Evolutionary conservation across 2,113 vertebrate genomes (phyloP), one percentile per base, ranked within the genome.

Genomic region (Lycaon pictus): DNA sequence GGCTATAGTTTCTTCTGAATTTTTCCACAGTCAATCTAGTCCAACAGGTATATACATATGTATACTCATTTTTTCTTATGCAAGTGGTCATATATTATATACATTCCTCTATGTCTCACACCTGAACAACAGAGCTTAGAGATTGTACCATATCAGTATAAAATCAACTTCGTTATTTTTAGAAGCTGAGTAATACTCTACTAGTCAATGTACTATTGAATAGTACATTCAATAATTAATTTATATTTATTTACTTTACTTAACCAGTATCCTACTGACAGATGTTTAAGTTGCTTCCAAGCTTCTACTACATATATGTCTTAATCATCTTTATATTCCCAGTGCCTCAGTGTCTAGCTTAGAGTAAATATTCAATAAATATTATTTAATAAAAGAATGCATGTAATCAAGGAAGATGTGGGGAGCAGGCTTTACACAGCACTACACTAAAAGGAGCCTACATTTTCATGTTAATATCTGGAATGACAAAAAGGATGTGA

Each of bases 381-480:
- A n/a, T 35, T 87, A 16, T 67, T 94, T 94, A 83, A 92, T 55
- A 63, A 79, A 93, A 81, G 23, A 93, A 74, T 84, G 37, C 80
- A 63, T 23, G 43, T 71, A 32, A 17, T 32, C 62, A 63, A 7
- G 29, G 43, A 95, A 20, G 27, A 86, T 58, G 19, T 62, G 5
- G 19, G 43, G 4, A 74, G 43, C 15, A 58, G 29, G 19, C 19
- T 48, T 65, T 72, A 90, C 85, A 11, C 19, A 86, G 55, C 32
- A 60, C 87, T 53, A 95, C 11, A 89, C 43, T 74, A 93, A 84
- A 93, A 55, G 60, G 89, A 93, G 80, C 32, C 35, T 51, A 67
- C 72, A 67, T 74, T 65, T 86, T 56, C 53, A 67, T 27, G 12
- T 79, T 79, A 65, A 15, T 43, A 16, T 65, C 51, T 90, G n/a